Percentiles rank a stretch among this genome's conserved stretches.
These are phyloP conservation scores for Leptogaster cylindrica DNA, from an alignment of 2,888 invertebrate species.

Conservation along the genomic window DNA sequence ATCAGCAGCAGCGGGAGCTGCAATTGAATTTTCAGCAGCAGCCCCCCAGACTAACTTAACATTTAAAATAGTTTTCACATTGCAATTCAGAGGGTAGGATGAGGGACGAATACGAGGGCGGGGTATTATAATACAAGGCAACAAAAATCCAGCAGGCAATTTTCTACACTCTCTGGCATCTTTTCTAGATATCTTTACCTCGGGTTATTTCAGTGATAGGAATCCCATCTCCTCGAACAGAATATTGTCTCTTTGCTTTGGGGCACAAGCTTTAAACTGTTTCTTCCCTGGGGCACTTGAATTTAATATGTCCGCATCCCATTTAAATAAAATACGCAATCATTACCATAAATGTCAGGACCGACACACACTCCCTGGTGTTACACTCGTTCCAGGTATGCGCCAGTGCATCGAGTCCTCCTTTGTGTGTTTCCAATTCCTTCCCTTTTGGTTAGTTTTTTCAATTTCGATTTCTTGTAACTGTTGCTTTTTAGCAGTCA, in stretches of 20 bases:
- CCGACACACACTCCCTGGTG: conserved; percentile 47
- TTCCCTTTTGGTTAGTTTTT: neutral
- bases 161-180: conserved; percentile 1
- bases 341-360: conserved; percentile 48
- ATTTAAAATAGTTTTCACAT: conserved; percentile 17
- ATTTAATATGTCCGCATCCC: conserved; percentile 44
- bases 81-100: neutral
- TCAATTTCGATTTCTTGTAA: conserved; percentile 34
- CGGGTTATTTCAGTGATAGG: conserved; percentile 10
- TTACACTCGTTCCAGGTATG: conserved; percentile 43
- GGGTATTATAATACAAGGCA: no score
- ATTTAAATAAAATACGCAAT: conserved; percentile 48
- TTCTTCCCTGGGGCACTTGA: conserved; percentile 25
- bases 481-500: conserved; percentile 24
- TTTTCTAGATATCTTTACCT: conserved; percentile 19
- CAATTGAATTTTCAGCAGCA: neutral
- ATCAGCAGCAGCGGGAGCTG: no score
- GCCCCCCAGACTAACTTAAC: conserved; percentile 28
- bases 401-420: neutral
- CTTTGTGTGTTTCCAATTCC: neutral
- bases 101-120: neutral
- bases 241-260: conserved; percentile 19
- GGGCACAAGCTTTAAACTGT: no score
- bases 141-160: neutral
- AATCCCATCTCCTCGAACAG: conserved; percentile 19